phyloP scores from a whole-genome alignment of 2,797 vertebrate species.

The Huso huso region DNA sequence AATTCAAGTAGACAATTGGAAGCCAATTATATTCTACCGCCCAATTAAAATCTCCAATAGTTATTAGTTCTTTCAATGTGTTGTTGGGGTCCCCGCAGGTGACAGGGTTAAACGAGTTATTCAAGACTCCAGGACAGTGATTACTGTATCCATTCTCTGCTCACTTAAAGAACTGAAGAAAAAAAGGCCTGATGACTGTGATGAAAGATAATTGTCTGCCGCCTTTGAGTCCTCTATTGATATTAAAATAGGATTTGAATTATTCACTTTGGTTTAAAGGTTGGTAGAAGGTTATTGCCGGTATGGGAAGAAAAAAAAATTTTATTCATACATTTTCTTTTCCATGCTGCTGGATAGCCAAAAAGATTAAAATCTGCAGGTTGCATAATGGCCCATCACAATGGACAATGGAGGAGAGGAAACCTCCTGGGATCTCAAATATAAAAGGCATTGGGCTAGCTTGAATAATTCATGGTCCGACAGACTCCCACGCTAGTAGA shows the following conservation, averaged over 20 bases:
- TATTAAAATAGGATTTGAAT: conserved; percentile 67
- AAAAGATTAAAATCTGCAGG: conserved; percentile 65
- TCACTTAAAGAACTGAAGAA: too few relatives aligned
- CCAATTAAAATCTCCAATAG: too few relatives aligned
- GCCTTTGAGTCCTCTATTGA: conserved; percentile 57
- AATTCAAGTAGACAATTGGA: too few relatives aligned
- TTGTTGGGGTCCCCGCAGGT: too few relatives aligned
- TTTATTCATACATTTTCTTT: conserved; percentile 62
- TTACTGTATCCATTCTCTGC: too few relatives aligned
- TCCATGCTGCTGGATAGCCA: conserved; percentile 51
- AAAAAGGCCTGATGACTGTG: too few relatives aligned
- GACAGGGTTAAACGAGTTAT: too few relatives aligned
- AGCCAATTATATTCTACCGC: too few relatives aligned
- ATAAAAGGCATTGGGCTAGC: conserved; percentile 52
- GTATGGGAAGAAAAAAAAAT: conserved; percentile 37
- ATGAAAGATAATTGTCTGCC: conserved; percentile 29
- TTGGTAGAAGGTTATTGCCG: conserved; percentile 72
- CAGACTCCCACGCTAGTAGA: conserved; percentile 56
- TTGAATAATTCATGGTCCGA: conserved; percentile 78
- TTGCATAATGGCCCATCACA: conserved; percentile 64
- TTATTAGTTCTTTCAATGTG: too few relatives aligned
- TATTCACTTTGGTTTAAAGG: conserved; percentile 63
- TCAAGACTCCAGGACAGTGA: too few relatives aligned
- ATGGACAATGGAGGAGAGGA: conserved; percentile 57
- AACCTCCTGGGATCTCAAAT: conserved; percentile 48